phyloP scores from a whole-genome alignment of 2,797 vertebrate genomes.

The Staurois parvus region DNA sequence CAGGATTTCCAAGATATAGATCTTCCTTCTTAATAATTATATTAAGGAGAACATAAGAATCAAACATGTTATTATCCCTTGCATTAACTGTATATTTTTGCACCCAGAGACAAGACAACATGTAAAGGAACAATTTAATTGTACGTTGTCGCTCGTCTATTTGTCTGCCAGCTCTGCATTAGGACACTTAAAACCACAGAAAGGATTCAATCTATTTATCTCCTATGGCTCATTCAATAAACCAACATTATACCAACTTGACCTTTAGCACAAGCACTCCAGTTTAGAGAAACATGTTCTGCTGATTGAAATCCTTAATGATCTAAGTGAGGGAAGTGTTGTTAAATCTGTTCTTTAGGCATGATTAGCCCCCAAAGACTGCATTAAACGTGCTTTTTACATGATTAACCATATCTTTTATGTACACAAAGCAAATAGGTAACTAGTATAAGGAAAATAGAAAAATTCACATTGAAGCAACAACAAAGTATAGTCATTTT shows the following conservation, averaged over 20 bases:
- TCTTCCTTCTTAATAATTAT: conserved; percentile 27
- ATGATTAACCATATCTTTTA: conserved; percentile 61
- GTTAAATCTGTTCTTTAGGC: conserved; percentile 55
- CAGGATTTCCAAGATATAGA: conserved; percentile 35
- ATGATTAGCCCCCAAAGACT: conserved; percentile 61
- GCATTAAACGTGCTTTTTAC: conserved; percentile 56
- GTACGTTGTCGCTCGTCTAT: conserved; percentile 22
- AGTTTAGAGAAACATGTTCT: conserved; percentile 53
- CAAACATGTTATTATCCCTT: conserved; percentile 37
- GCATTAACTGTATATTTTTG: conserved; percentile 14
- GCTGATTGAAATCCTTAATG: conserved; percentile 62
- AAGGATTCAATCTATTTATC: conserved; percentile 56
- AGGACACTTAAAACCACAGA: conserved; percentile 49
- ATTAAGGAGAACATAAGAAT: conserved; percentile 32
- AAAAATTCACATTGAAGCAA: conserved; percentile 44
- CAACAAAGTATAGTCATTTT: conserved; percentile 42
- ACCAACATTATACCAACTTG: conserved; percentile 58
- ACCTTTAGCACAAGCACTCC: conserved; percentile 50
- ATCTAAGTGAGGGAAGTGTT: conserved; percentile 57
- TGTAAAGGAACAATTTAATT: conserved; percentile 41
- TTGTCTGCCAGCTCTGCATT: conserved; percentile 35
- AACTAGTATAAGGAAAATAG: conserved; percentile 40
- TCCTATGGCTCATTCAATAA: conserved; percentile 59
- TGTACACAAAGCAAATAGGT: conserved; percentile 49
- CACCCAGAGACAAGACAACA: conserved; percentile 12